Percentiles rank a stretch among this genome's conserved stretches.
Evolutionary conservation across 2,888 invertebrate species (phyloP).

Genomic region (Campaea margaritaria): DNA sequence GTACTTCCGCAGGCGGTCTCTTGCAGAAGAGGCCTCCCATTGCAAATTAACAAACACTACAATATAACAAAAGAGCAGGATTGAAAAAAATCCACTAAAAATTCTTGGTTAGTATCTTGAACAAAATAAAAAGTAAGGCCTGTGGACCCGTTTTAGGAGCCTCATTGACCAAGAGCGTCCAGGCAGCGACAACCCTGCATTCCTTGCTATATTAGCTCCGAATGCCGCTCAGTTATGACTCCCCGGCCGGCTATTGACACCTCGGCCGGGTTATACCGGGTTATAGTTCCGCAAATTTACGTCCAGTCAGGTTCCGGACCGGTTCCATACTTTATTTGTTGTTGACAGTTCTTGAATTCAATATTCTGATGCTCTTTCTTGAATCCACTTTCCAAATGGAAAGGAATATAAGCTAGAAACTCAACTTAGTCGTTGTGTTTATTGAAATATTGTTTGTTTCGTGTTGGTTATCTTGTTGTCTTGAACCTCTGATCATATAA

Average conservation of each 20-base stretch:
- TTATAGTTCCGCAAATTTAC: slow-evolving; percentile 44
- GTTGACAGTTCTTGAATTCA: slow-evolving; percentile 26
- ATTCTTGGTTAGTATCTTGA: too few species aligned
- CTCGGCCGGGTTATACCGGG: slow-evolving; percentile 42
- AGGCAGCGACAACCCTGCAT: slow-evolving; percentile 35
- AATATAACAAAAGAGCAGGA: too few species aligned
- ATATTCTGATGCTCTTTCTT: slow-evolving; percentile 9
- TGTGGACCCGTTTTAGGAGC: neutral
- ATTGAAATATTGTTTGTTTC: too few species aligned
- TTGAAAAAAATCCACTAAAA: too few species aligned
- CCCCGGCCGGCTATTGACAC: slow-evolving; percentile 52
- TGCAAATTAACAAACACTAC: too few species aligned
- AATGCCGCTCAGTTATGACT: slow-evolving; percentile 47
- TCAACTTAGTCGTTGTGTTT: neutral
- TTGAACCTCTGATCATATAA: too few species aligned
- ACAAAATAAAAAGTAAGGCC: too few species aligned
- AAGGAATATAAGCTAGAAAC: slow-evolving; percentile 5
- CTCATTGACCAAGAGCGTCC: neutral
- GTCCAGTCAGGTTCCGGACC: neutral
- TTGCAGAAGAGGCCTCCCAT: too few species aligned
- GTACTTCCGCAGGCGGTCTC: too few species aligned
- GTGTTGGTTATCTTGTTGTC: too few species aligned
- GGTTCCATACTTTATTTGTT: neutral
- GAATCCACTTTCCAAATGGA: slow-evolving; percentile 1
- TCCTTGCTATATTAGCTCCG: slow-evolving; percentile 44